phyloP scores from a whole-genome alignment of 2,113 vertebrate species.

The Dicerorhinus sumatrensis region DNA sequence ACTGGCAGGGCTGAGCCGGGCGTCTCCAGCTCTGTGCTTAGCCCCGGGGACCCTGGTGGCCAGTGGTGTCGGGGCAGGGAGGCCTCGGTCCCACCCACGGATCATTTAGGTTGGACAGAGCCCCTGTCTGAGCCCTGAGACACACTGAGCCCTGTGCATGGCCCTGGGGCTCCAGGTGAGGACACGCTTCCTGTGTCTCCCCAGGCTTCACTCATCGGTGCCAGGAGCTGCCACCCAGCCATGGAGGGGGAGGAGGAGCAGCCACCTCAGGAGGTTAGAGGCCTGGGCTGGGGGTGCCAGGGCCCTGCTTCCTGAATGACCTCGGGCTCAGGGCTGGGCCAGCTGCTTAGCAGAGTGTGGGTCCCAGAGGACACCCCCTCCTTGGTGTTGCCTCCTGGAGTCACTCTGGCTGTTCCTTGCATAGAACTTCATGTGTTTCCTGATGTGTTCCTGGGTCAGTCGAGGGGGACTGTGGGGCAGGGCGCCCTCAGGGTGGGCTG shows the following conservation, averaged over 20 bases:
- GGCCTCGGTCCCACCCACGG: accelerated
- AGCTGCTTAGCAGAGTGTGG: accelerated
- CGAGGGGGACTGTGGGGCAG: background rate
- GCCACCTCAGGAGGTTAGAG: constrained; percentile 64
- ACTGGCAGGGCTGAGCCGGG: background rate
- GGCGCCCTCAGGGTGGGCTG: background rate
- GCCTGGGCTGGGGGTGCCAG: background rate
- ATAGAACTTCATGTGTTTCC: no score
- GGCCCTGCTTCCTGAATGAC: background rate
- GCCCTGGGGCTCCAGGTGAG: background rate
- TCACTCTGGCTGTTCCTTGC: background rate
- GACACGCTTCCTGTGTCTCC: background rate
- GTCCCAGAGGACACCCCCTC: no score
- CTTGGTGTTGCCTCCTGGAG: background rate
- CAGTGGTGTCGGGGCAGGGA: background rate
- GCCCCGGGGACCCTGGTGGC: background rate
- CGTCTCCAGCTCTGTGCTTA: no score
- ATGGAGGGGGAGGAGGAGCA: constrained; percentile 71
- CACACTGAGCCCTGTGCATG: accelerated
- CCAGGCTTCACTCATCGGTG: background rate
- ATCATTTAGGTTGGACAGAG: accelerated
- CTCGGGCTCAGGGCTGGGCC: background rate
- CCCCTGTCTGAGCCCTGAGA: accelerated
- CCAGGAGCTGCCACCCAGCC: background rate
- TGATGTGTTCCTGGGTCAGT: background rate